Percentiles rank a stretch among this genome's conserved stretches.
Conservation (phyloP, 2,113 vertebrate genomes). For the Sialia sialis region DNA sequence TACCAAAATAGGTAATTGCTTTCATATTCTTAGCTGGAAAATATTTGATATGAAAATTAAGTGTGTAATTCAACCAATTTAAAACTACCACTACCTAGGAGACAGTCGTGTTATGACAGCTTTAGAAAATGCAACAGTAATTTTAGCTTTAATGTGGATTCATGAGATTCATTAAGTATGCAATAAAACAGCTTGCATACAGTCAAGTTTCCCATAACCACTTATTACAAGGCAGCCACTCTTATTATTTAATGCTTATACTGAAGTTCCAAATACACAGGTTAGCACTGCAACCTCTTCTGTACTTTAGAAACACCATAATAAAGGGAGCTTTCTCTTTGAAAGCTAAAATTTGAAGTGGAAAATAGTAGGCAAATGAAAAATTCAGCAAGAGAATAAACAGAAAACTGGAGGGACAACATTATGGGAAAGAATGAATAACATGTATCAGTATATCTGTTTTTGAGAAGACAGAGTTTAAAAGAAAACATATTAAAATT, state of each 20-base stretch:
- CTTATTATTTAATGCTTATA: background rate
- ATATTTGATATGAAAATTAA: constrained; percentile 48
- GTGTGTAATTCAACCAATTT: constrained; percentile 35
- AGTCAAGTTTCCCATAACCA: background rate
- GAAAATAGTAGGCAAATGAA: constrained; percentile 9
- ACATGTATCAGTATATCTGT: background rate
- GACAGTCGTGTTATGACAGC: constrained; percentile 44
- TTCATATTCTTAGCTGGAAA: constrained; percentile 33
- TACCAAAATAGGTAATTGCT: constrained; percentile 5
- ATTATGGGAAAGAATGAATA: background rate
- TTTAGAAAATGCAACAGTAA: constrained; percentile 50
- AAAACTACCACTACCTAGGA: constrained; percentile 14
- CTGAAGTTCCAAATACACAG: background rate
- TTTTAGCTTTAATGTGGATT: constrained; percentile 43
- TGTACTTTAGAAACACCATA: background rate
- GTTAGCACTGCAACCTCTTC: background rate
- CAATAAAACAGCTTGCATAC: constrained; percentile 24
- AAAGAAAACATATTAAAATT: constrained; percentile 53
- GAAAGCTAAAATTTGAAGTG: constrained; percentile 4
- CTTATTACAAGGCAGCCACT: background rate
- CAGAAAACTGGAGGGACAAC: background rate
- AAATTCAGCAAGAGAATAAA: constrained; percentile 11
- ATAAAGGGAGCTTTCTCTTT: background rate
- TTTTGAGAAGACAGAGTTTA: constrained; percentile 18
- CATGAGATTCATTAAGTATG: constrained; percentile 29